Evolutionary conservation across 2,797 vertebrate genomes (phyloP), one percentile per base, ranked within the genome.

Genomic region (Columba guinea): DNA sequence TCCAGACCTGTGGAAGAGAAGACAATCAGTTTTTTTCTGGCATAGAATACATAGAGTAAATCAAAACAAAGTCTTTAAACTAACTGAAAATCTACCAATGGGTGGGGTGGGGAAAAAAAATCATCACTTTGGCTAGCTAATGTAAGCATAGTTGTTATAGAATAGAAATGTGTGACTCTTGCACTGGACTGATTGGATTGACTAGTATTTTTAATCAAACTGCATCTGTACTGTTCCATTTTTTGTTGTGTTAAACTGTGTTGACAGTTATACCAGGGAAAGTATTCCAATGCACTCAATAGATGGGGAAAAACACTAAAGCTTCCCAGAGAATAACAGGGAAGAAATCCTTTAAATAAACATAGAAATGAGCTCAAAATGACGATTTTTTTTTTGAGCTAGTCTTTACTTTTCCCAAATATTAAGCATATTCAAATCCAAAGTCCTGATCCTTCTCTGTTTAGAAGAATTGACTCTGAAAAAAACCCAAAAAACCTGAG

Each of bases 251-350:
- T 78, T 89, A 73, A 86, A 85, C 70, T 48, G 32, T 64, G 78
- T 76, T 97, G 82, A 89, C 88, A 94, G 71, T 82, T 94, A 56
- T 53, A 34, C 48, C 58, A 76, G 37, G 51, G 89, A 56, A 92
- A 91, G 30, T 89, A 89, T 80, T 93, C 59, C 64, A 83, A 5
- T 73, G 34, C 26, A 56, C 32, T 90, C 55, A 83, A 30, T 91
- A 87, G n/a, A 64, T 16, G 13, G 14, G 32, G 23, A 95, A 94
- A 70, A 60, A 51, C 53, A 86, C 73, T 74, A 89, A 86, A 91
- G 22, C 73, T 95, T 93, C 56, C 48, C 75, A 81, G 87, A 89
- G 41, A 73, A 79, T 84, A 92, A 89, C 35, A 74, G 74, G 73
- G 48, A 90, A 77, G 41, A 87, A 90, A 84, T 84, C 26, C 39